Evolutionary conservation across 1,140 invertebrate species (phyloP).

Genomic region (Pseudomyrmex sp.): DNA sequence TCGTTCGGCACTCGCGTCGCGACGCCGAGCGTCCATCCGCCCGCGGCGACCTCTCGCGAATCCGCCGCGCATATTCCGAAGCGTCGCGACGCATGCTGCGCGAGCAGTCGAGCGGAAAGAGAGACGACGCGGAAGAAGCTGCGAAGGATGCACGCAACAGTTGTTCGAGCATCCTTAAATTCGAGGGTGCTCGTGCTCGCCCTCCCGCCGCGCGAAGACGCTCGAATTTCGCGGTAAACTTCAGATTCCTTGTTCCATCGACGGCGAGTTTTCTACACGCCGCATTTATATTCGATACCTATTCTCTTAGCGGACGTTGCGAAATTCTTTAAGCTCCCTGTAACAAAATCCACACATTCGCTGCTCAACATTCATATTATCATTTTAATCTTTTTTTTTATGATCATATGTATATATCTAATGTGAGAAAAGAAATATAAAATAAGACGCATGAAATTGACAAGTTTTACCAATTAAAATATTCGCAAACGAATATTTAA

Average conservation of each 20-base stretch:
- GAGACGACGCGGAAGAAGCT: slow-evolving; percentile 59
- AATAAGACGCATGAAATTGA: too few species aligned
- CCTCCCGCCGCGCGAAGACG: slow-evolving; percentile 24
- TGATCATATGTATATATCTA: too few species aligned
- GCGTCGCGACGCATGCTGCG: slow-evolving; percentile 49
- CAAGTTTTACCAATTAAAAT: too few species aligned
- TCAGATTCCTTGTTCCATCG: neutral
- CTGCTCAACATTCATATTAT: too few species aligned
- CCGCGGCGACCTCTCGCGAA: slow-evolving; percentile 52
- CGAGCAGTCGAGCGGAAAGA: slow-evolving; percentile 50
- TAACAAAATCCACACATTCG: too few species aligned
- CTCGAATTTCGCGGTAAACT: slow-evolving; percentile 36
- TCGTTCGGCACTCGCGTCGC: slow-evolving; percentile 65
- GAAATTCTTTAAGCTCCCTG: neutral
- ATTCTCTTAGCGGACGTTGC: neutral
- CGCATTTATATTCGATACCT: neutral
- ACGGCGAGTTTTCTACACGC: neutral
- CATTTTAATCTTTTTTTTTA: too few species aligned
- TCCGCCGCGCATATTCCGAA: slow-evolving; percentile 54
- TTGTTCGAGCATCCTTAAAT: slow-evolving; percentile 62
- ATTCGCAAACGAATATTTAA: neutral
- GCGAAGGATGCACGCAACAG: slow-evolving; percentile 60
- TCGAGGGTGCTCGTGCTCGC: slow-evolving; percentile 46
- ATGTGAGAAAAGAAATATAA: too few species aligned
- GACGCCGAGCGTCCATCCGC: slow-evolving; percentile 70